Evolutionary conservation across 2,888 invertebrate species (phyloP).

Genomic region (Parascotia fuliginaria): DNA sequence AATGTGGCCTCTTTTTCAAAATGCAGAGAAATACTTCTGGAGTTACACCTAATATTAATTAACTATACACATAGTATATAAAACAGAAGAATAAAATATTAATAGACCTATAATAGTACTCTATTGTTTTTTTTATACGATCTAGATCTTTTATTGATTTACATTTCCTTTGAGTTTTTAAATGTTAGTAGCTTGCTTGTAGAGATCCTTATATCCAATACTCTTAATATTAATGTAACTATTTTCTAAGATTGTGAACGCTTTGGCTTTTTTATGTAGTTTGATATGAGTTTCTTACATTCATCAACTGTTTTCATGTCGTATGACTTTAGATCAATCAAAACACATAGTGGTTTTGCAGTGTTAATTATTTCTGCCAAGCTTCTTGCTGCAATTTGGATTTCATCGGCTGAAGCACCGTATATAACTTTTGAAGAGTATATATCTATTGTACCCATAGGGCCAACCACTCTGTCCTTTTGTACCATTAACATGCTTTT

Average conservation of each 20-base stretch:
- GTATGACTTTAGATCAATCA: slow-evolving; percentile 88
- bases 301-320: slow-evolving; percentile 84
- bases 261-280: slow-evolving; percentile 63
- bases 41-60: too few species aligned
- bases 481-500: slow-evolving; percentile 87
- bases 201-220: too few species aligned
- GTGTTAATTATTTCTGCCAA: slow-evolving; percentile 88
- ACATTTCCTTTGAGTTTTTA: too few species aligned
- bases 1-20: too few species aligned
- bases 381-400: slow-evolving; percentile 87
- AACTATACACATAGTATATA: too few species aligned
- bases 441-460: slow-evolving; percentile 79
- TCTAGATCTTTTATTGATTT: too few species aligned
- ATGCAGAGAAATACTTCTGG: too few species aligned
- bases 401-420: slow-evolving; percentile 88
- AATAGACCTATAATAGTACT: too few species aligned
- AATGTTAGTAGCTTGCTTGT: too few species aligned
- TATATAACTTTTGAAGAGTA: slow-evolving; percentile 87
- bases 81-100: too few species aligned
- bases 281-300: slow-evolving; percentile 84
- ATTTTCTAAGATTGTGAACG: slow-evolving; percentile 53
- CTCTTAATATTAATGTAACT: slow-evolving; percentile 33
- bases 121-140: too few species aligned
- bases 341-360: slow-evolving; percentile 87
- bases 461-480: slow-evolving; percentile 85